Base-by-base conservation (phyloP, 2,797 vertebrate genomes). In the Karalla daura region DNA sequence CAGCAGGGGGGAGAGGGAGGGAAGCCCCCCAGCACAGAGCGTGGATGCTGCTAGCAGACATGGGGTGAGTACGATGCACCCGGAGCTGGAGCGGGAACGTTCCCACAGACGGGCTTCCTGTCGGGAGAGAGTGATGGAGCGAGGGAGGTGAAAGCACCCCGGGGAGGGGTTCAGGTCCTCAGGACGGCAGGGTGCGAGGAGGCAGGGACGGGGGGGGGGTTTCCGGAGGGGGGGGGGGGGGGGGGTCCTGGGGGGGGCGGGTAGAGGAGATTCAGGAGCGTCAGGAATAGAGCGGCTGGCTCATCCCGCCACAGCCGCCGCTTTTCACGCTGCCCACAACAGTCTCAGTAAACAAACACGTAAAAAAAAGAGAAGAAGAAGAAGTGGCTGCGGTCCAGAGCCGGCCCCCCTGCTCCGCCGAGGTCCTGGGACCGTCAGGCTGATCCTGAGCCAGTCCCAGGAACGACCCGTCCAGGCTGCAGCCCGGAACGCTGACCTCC, bases 51-150 rank as follows among this genome's bases (percentile, higher is more conserved):
- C 65, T 66, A 28, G 40, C 28, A 17, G 32, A 59, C 37, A 90
- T 90, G 89, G 85, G 88, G 89, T 90, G 80, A 89, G 87, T 88
- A 81, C 64, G 5, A 51, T 11, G n/a, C n/a, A 17, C 44, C 49
- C 0, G 3, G 25, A n/a, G 0, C 18, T 58, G 59, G 60, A 74
- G 9, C 20, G 43, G n/a, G n/a, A n/a, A n/a, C n/a, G n/a, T n/a
- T n/a, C n/a, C n/a, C n/a, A n/a, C n/a, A n/a, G n/a, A n/a, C n/a
- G 11, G 36, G 54, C 46, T 49, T 53, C 32, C 23, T 40, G 54
- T 43, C 25, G 40, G 11, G 49, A 10, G 20, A 25, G 35, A 33
- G 36, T 23, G 55, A 59, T 51, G 39, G 21, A 53, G 39, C n/a
- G 20, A 27, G 23, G 15, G 58, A 25, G 40, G 37, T 33, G n/a